Percentiles rank a stretch among this genome's conserved stretches.
Conservation (phyloP, 1,140 invertebrate genomes). For the Potamilus streckersoni region DNA sequence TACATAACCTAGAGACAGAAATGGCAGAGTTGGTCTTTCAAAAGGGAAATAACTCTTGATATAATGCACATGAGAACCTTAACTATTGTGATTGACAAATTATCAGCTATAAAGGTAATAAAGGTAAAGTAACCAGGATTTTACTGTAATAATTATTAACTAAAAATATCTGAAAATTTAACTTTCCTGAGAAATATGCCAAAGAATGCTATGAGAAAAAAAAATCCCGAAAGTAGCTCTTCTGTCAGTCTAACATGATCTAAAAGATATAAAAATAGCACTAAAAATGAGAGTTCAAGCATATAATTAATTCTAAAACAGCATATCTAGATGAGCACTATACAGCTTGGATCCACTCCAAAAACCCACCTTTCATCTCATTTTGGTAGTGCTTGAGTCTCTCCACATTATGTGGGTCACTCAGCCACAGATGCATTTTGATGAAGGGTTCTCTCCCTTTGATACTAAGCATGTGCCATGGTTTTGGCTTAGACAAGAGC, state of each 20-base stretch:
- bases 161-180: too few relatives aligned
- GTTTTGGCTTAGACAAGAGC: constrained; percentile 96
- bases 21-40: too few relatives aligned
- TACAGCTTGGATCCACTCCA: too few relatives aligned
- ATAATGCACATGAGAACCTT: too few relatives aligned
- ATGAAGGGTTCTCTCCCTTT: constrained; percentile 98
- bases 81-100: too few relatives aligned
- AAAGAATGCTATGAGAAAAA: background rate
- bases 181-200: background rate
- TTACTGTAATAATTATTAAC: too few relatives aligned
- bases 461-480: constrained; percentile 99
- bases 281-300: constrained; percentile 2
- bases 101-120: too few relatives aligned
- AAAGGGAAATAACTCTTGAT: too few relatives aligned
- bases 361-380: constrained; percentile 65
- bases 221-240: constrained; percentile 3
- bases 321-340: background rate
- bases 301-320: constrained; percentile 4
- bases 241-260: background rate
- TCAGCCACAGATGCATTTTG: constrained; percentile 97
- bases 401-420: constrained; percentile 94
- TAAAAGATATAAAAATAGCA: constrained; percentile 2
- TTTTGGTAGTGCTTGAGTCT: constrained; percentile 71
- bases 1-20: too few relatives aligned
- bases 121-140: too few relatives aligned